Base-by-base conservation (phyloP, 37 sponge, comb jelly and placozoan genomes). In the Mnemiopsis leidyi region DNA sequence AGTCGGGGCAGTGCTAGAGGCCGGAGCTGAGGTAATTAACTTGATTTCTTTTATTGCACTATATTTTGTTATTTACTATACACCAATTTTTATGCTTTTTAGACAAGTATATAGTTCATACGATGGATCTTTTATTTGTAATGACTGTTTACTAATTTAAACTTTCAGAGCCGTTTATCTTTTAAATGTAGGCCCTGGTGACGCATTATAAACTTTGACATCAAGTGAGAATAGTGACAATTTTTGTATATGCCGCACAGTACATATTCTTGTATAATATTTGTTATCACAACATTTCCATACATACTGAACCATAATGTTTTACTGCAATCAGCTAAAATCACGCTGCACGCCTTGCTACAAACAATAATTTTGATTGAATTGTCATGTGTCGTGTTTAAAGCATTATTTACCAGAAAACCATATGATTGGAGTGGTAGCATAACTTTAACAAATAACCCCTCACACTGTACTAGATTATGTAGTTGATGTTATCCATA, bases 401-500 rank as follows among this genome's bases (percentile, higher is more conserved):
- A 48, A 48, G 61, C 61, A 48, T 48, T 13, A 48, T 48, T 48
- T n/a, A n/a, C n/a, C n/a, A n/a, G n/a, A n/a, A 48, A 48, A 48
- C 61, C 13, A 13, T 18, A 13, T 48, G 61, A 48, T 48, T 48
- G 5, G 61, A 18, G 9, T 48, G 61, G 9, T 48, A 48, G 61
- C 61, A 5, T 13, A 48, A 48, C 61, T 18, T 48, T 48, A 48
- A 48, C 13, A 48, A 48, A 48, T 48, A 48, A 48, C 61, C 61
- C 61, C 61, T 48, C 61, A 48, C 13, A 48, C 61, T 13, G 61
- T 48, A 48, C 30, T 28, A 77, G 32, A 77, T 77, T 0, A 31
- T 16, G 34, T 77, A 77, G 79, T 77, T 21, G 36, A 77, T 77
- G 79, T 77, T 77, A 31, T 34, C 79, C 79, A 77, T 77, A 77